Conservation (phyloP, 2,888 invertebrate species). For the Crossocerus cetratus region DNA sequence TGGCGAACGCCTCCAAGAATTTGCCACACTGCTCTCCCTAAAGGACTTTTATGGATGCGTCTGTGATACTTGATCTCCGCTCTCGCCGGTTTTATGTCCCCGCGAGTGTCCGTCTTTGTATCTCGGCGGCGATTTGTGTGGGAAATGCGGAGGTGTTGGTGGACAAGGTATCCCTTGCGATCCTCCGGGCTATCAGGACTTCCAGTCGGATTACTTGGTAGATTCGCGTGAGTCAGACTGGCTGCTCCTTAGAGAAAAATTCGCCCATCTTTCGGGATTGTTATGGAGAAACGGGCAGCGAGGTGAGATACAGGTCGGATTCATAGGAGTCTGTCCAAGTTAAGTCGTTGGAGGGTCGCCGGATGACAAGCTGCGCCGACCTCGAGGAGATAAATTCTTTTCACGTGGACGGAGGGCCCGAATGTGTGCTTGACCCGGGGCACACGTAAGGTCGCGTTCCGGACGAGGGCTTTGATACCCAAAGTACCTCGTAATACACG, state of each 20-base stretch:
- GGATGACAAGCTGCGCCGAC: constrained; percentile 61
- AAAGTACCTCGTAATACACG: constrained; percentile 55
- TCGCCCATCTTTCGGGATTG: no score
- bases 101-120: neutral
- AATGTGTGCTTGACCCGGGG: constrained; percentile 33
- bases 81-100: constrained; percentile 9
- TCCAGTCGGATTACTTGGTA: no score
- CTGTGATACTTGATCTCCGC: constrained; percentile 29
- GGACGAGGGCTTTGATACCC: constrained; percentile 29
- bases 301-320: no score
- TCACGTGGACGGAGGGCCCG: constrained; percentile 16
- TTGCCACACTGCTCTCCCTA: constrained; percentile 43
- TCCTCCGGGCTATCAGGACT: no score
- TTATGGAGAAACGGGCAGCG: no score
- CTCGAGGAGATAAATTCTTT: constrained; percentile 65
- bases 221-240: no score
- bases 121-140: neutral
- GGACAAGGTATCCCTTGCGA: no score
- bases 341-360: constrained; percentile 59
- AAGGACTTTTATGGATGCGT: constrained; percentile 46
- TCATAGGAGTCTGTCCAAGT: constrained; percentile 29
- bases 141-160: no score
- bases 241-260: no score
- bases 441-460: constrained; percentile 42
- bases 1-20: constrained; percentile 50